Conservation (phyloP, 2,888 invertebrate species). For the Crossocerus cetratus region DNA sequence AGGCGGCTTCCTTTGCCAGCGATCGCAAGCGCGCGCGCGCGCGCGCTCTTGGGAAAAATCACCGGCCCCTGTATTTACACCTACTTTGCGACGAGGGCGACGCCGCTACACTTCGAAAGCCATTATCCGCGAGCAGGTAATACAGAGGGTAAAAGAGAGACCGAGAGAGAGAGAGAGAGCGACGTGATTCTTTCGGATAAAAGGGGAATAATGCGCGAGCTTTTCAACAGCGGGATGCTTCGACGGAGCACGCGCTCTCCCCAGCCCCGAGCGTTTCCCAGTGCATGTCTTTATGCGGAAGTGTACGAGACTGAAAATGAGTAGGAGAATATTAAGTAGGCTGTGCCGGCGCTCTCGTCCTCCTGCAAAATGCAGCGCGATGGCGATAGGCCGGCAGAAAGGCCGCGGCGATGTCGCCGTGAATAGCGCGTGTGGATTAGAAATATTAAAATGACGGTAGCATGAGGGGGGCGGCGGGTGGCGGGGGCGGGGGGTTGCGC, state of each 20-base stretch:
- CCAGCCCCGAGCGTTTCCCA: too few species aligned
- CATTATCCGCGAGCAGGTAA: slow-evolving; percentile 62
- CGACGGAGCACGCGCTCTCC: too few species aligned
- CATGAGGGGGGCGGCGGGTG: not conserved
- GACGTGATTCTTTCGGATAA: not conserved
- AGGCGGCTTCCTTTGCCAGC: slow-evolving; percentile 65
- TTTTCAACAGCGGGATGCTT: not conserved
- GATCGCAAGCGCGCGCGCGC: slow-evolving; percentile 45
- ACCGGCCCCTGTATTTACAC: slow-evolving; percentile 62
- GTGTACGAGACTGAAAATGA: too few species aligned
- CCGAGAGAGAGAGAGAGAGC: not conserved
- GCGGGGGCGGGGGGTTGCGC: too few species aligned
- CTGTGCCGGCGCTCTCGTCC: too few species aligned
- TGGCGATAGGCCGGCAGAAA: too few species aligned
- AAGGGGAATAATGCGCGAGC: not conserved
- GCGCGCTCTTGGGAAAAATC: slow-evolving; percentile 38
- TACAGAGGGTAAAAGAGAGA: too few species aligned
- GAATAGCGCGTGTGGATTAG: not conserved
- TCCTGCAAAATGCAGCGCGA: too few species aligned
- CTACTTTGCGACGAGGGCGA: slow-evolving; percentile 56
- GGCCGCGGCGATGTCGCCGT: too few species aligned
- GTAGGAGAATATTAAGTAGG: too few species aligned
- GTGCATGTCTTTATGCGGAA: too few species aligned
- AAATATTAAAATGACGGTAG: not conserved
- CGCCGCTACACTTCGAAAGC: slow-evolving; percentile 61